Evolutionary conservation across 2,888 invertebrate species (phyloP), one percentile per base, ranked within the genome.

Genomic region (Pseudococcus jackbeardsleyi): DNA sequence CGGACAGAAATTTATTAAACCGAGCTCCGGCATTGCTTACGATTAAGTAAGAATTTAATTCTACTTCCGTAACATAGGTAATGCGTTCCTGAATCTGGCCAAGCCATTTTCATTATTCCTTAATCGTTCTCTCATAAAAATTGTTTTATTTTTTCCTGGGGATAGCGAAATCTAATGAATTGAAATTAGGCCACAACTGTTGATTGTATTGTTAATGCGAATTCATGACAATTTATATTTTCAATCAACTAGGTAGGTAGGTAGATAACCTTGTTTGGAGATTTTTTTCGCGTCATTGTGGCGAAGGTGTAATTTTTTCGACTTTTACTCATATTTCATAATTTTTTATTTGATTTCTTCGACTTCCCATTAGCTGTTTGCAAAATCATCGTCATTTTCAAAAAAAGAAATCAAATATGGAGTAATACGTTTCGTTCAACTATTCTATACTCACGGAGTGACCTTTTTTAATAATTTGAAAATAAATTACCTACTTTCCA

Each of bases 1-100:
- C 79, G 79, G 79, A 82, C 46, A 82, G 79, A 82, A 82, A 82
- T 46, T 82, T 82, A 82, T 82, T 82, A 82, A 42, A 82, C 22
- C 79, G 79, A 33, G 46, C 46, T 42, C 19, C 79, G 19, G 79
- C 46, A 46, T n/a, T 46, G 79, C 79, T 82, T 1, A 82, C 46
- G 42, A 46, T 22, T 22, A 46, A 82, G 79, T 22, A 46, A 82
- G 79, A 46, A 82, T 82, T 82, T 82, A 82, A 46, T 82, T 82
- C 46, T 19, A 82, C 79, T 82, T 82, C 79, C 79, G 79, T 46
- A 46, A 42, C 42, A 39, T 77, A 15, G 19, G 9, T 64, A 64
- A 64, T 64, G 33, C 33, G 79, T 82, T 82, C n/a, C 9, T n/a
- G 11, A 82, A 82, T 82, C 79, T 82, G 79, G 42, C 33, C 46